Percentiles rank a stretch among this genome's conserved stretches.
These are phyloP conservation scores for Macrotus californicus DNA, from an alignment of 2,113 vertebrate genomes.

Conservation along the genomic window DNA sequence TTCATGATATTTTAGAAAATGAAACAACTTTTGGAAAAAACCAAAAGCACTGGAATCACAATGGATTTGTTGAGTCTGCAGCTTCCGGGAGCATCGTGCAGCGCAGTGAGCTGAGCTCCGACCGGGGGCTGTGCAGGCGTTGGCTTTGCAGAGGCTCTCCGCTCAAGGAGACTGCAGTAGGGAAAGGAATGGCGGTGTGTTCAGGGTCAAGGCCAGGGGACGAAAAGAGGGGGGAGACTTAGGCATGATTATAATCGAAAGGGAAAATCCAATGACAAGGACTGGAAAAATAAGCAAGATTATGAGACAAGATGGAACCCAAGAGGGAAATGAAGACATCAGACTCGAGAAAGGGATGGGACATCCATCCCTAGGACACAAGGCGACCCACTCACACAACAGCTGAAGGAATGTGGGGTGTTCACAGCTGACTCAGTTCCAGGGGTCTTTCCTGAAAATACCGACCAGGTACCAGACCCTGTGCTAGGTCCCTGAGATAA, in stretches of 20 bases:
- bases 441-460: not conserved
- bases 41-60: not conserved
- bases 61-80: not conserved
- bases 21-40: not conserved
- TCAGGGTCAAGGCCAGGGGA: not conserved
- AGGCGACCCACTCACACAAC: not conserved
- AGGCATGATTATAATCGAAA: not conserved
- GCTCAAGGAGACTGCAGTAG: not conserved
- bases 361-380: accelerated
- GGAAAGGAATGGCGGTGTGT: not conserved
- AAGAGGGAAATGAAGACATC: not conserved
- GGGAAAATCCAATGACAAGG: not conserved
- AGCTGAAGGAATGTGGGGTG: not conserved
- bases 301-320: not conserved
- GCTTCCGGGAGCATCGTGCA: accelerated
- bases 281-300: not conserved
- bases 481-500: not conserved
- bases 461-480: not conserved
- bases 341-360: not conserved
- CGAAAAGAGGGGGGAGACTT: not conserved
- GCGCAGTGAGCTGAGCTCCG: accelerated
- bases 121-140: accelerated
- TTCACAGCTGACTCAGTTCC: not conserved
- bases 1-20: not conserved
- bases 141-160: accelerated